These are phyloP conservation scores for Rhinogobius similis DNA, from an alignment of 2,113 vertebrate genomes.

Conservation along the genomic window DNA sequence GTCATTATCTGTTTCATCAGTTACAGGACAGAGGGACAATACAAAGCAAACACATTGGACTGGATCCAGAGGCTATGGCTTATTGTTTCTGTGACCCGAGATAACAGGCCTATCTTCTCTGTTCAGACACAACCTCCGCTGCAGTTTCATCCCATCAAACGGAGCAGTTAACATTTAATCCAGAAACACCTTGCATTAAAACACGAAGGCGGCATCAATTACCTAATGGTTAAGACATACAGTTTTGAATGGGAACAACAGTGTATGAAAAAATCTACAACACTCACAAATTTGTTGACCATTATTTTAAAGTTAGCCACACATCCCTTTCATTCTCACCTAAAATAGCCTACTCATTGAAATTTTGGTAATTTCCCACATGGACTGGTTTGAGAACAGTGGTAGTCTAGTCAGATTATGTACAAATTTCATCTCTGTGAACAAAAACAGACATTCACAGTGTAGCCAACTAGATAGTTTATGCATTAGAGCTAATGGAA, in stretches of 20 bases:
- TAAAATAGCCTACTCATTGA: not conserved
- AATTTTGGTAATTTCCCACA: not conserved
- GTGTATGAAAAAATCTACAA: conserved; percentile 8
- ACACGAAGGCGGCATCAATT: conserved; percentile 29
- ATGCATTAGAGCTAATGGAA: not conserved
- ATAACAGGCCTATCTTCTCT: conserved; percentile 45
- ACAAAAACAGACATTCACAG: not conserved
- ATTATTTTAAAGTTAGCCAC: not conserved
- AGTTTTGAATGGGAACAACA: conserved; percentile 22
- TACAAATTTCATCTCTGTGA: not conserved
- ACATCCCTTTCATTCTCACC: rapidly evolving
- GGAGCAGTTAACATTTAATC: conserved; percentile 65
- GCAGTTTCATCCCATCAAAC: conserved; percentile 55
- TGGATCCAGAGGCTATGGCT: conserved; percentile 45
- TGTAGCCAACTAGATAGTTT: not conserved
- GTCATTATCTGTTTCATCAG: conserved; percentile 23
- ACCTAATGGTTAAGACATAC: conserved; percentile 27
- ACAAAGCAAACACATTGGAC: conserved; percentile 52
- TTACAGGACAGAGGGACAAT: conserved; percentile 40
- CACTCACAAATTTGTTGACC: conserved; percentile 8
- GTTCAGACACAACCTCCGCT: conserved; percentile 36
- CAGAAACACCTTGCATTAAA: conserved; percentile 39
- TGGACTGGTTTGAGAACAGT: too few relatives aligned
- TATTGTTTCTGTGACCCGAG: conserved; percentile 58
- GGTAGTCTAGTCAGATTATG: not conserved